Conservation (phyloP, 2,113 vertebrate genomes). For the Astatotilapia flaviijosephi region DNA sequence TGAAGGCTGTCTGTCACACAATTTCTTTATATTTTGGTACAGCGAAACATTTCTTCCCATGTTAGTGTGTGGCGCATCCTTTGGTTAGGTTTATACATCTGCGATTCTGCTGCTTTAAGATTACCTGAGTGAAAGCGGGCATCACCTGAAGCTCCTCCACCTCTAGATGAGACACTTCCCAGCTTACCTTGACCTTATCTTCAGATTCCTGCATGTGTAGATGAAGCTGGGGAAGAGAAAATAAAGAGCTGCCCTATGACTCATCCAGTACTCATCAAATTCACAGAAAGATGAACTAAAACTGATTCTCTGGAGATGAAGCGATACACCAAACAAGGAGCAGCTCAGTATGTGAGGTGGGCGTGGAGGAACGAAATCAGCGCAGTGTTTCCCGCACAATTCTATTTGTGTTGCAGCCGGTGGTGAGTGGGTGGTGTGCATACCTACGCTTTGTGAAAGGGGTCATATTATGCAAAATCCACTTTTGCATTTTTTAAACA, state of each 20-base stretch:
- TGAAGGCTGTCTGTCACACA: background rate
- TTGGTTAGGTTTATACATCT: background rate
- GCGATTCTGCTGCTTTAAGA: accelerated
- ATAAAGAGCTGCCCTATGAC: background rate
- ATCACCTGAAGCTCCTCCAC: constrained; percentile 55
- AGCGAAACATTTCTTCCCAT: background rate
- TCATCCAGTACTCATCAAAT: background rate
- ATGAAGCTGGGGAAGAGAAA: constrained; percentile 75
- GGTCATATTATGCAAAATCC: background rate
- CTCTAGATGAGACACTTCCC: constrained; percentile 68
- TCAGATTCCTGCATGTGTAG: constrained; percentile 78
- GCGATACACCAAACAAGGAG: background rate
- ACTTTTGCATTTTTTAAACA: background rate
- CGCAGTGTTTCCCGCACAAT: background rate
- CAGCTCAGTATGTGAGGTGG: background rate
- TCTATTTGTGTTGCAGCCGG: background rate
- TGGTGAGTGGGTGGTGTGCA: background rate
- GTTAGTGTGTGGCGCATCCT: accelerated
- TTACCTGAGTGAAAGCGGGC: constrained; percentile 58
- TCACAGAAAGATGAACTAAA: background rate
- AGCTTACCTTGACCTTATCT: constrained; percentile 78
- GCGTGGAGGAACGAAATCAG: background rate
- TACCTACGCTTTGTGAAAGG: background rate
- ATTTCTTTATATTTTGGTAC: background rate
- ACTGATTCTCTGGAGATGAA: background rate